Conservation (phyloP, 1,140 invertebrate species). For the Atta texana region DNA sequence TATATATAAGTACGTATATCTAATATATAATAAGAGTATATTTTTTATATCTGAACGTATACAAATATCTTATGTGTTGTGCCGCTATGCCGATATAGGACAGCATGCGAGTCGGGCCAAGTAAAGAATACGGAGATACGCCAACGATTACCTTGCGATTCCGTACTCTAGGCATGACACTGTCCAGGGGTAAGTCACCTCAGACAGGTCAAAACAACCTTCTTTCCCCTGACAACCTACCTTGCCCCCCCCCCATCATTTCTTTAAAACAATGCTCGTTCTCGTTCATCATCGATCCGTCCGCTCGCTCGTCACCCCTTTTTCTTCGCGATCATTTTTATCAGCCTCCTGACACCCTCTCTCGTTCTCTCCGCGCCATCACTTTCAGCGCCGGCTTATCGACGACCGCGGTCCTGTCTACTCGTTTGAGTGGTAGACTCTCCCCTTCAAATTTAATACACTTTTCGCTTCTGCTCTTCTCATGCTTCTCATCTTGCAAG, state of each 20-base stretch:
- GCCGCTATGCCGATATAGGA: slow-evolving; percentile 85
- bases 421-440: slow-evolving; percentile 33
- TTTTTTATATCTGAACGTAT: slow-evolving; percentile 71
- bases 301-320: slow-evolving; percentile 53
- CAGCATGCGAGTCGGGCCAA: slow-evolving; percentile 87
- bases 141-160: slow-evolving; percentile 85
- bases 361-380: slow-evolving; percentile 24
- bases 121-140: slow-evolving; percentile 86
- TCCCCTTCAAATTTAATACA: slow-evolving; percentile 49
- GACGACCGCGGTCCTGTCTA: slow-evolving; percentile 26
- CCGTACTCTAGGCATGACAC: slow-evolving; percentile 85
- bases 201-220: slow-evolving; percentile 77
- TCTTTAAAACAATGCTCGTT: slow-evolving; percentile 68
- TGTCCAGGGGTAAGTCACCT: slow-evolving; percentile 86
- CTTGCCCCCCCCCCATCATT: not conserved
- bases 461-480: slow-evolving; percentile 31
- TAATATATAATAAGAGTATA: slow-evolving; percentile 28
- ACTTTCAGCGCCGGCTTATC: slow-evolving; percentile 51
- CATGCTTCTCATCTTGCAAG: not conserved
- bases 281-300: slow-evolving; percentile 70
- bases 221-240: slow-evolving; percentile 17
- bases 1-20: slow-evolving; percentile 18
- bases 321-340: slow-evolving; percentile 63
- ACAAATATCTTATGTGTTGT: slow-evolving; percentile 85
- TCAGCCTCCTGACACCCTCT: slow-evolving; percentile 42